Evolutionary conservation across 2,113 vertebrate genomes (phyloP), one percentile per base, ranked within the genome.

Genomic region (Bufo gargarizans): DNA sequence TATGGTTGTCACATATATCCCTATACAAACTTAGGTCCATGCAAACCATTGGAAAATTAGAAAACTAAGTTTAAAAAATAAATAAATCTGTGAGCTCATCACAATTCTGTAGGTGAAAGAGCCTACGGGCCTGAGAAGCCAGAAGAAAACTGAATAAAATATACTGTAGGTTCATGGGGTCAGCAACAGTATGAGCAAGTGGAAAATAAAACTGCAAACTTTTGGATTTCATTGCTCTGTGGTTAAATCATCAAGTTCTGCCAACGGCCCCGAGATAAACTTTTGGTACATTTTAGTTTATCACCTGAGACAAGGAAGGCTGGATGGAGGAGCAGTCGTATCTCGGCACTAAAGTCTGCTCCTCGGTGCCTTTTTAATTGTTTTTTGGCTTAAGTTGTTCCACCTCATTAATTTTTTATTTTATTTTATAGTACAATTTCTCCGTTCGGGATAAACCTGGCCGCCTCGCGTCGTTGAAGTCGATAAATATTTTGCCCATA

Each of bases 401-500:
- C 81, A 77, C 81, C 81, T 89, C 87, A 89, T 89, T 89, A 89
- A 89, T 63, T 53, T 69, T 83, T 59, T 84, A 53, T 61, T 43
- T 88, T 77, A 78, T 88, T 88, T 88, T 84, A 89, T 89, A 84
- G 87, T 89, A 89, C 72, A 89, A 78, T 89, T 84, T 89, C 82
- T 77, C 45, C 49, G 87, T 61, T 33, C 49, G 61, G 74, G 82
- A 84, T 89, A 78, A 78, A 69, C 43, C 82, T 84, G 74, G 81
- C 87, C 65, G 74, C 58, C 82, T 84, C 49, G 72, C 49, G 17
- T 78, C 55, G 81, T 77, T 89, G 58, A 89, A 84, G 87, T 89
- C 81, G 87, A 89, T 89, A 89, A 89, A 89, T 89, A 89, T 89
- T 84, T 84, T 74, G 78, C 72, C 82, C 82, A 89, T 89, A 89